These are phyloP conservation scores for Heliconius hermathena DNA, from an alignment of 1,140 invertebrate species.

Conservation along the genomic window DNA sequence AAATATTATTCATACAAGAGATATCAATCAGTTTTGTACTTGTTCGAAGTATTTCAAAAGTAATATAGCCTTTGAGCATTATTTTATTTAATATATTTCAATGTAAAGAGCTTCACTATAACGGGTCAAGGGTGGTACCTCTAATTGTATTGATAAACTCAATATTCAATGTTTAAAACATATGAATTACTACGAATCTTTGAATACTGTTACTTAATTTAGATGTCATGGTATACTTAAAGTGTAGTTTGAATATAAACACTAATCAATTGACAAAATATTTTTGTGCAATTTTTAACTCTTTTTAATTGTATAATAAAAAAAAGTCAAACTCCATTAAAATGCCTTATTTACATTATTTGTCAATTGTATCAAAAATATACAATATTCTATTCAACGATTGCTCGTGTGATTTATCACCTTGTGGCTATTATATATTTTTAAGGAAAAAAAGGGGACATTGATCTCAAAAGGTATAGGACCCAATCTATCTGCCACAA, in stretches of 20 bases:
- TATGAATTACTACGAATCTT: background rate
- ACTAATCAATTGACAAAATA: background rate
- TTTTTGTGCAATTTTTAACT: no score
- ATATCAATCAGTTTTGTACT: conserved; percentile 1
- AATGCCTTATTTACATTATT: no score
- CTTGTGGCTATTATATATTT: background rate
- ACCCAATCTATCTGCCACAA: conserved; percentile 22
- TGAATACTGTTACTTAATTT: background rate
- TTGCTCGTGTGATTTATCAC: background rate
- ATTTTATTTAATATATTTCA: conserved; percentile 27
- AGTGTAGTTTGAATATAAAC: background rate
- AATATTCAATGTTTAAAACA: conserved; percentile 7
- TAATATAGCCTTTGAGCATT: background rate
- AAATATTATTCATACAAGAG: background rate
- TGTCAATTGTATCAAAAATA: no score
- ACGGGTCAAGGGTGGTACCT: conserved; percentile 22
- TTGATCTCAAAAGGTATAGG: conserved; percentile 18
- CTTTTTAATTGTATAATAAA: no score
- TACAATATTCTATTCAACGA: background rate
- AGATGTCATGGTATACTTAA: background rate
- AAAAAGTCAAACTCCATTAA: no score
- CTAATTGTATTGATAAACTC: conserved; percentile 12
- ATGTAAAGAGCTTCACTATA: conserved; percentile 12
- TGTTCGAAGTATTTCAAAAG: background rate
- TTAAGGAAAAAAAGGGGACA: conserved; percentile 15